Conservation (phyloP, 2,113 vertebrate species). For the Peromyscus polionotus region DNA sequence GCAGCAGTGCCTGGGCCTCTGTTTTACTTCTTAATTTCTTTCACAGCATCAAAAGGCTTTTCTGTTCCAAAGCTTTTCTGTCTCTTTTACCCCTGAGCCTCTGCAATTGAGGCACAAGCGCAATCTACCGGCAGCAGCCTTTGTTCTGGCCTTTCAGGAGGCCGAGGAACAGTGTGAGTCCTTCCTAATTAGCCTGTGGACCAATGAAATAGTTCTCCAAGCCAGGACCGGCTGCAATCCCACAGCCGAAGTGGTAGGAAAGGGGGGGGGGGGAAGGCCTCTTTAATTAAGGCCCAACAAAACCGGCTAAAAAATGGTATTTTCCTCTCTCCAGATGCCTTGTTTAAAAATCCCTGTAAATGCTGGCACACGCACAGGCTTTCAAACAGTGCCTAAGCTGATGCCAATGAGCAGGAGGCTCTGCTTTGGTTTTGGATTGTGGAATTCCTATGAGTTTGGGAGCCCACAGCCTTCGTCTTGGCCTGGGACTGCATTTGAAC, state of each 20-base stretch:
- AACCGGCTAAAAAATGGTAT: conserved; percentile 59
- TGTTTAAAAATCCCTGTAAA: conserved; percentile 70
- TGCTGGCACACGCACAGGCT: conserved; percentile 69
- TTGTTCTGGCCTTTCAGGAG: conserved; percentile 80
- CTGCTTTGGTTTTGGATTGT: conserved; percentile 51
- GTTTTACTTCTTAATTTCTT: conserved; percentile 84
- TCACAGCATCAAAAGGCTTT: conserved; percentile 81
- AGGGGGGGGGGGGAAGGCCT: conserved; percentile 60
- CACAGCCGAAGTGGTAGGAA: conserved; percentile 76
- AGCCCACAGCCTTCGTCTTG: neutral
- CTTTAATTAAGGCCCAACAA: conserved; percentile 83
- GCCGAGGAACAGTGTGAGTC: conserved; percentile 76
- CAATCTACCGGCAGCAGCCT: conserved; percentile 78
- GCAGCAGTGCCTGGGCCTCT: conserved; percentile 71
- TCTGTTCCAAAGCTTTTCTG: conserved; percentile 77
- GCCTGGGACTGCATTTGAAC: conserved; percentile 26
- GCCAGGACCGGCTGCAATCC: conserved; percentile 69
- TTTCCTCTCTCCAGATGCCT: conserved; percentile 73
- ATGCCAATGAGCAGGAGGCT: conserved; percentile 28
- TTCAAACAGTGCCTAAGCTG: conserved; percentile 62
- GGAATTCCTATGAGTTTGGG: conserved; percentile 22
- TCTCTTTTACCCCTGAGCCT: conserved; percentile 77
- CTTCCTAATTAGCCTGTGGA: conserved; percentile 79
- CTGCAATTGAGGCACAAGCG: conserved; percentile 75
- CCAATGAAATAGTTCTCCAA: conserved; percentile 75